These are phyloP conservation scores for Apodemia zela DNA, from an alignment of 2,888 invertebrate species.

Conservation along the genomic window DNA sequence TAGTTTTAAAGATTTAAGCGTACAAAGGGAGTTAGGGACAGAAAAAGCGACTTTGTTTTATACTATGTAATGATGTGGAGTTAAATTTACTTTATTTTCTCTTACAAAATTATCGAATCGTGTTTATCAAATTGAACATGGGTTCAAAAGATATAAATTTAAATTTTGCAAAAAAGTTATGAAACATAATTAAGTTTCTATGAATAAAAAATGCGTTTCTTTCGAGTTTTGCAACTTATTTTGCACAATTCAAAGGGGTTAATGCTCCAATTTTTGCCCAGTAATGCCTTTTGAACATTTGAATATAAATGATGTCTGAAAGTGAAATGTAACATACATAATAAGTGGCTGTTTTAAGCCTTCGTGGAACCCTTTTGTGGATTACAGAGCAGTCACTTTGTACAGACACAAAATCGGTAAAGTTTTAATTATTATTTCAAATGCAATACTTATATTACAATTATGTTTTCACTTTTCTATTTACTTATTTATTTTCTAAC, in stretches of 20 bases:
- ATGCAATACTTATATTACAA: too few species aligned
- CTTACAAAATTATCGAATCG: too few species aligned
- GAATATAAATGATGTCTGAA: conserved; percentile 81
- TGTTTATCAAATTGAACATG: too few species aligned
- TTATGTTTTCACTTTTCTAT: too few species aligned
- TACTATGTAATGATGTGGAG: too few species aligned
- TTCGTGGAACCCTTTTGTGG: conserved; percentile 77
- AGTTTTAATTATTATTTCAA: too few species aligned
- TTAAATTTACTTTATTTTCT: too few species aligned
- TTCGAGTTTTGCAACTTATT: conserved; percentile 60
- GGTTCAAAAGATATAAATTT: background rate
- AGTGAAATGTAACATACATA: conserved; percentile 81
- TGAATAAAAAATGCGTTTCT: conserved; percentile 14
- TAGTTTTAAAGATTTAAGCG: too few species aligned
- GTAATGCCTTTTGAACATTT: conserved; percentile 79
- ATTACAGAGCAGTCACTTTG: conserved; percentile 50
- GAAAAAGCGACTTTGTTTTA: too few species aligned
- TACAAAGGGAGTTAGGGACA: too few species aligned
- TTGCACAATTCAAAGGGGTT: conserved; percentile 72
- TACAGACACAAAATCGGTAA: background rate
- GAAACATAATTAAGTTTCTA: conserved; percentile 11
- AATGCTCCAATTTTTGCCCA: conserved; percentile 75
- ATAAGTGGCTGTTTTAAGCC: conserved; percentile 80
- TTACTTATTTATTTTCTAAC: too few species aligned
- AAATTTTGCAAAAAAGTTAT: background rate